These are phyloP conservation scores for Stylophora pistillata DNA, from an alignment of 64 coral and sea anemone genomes.

Conservation along the genomic window DNA sequence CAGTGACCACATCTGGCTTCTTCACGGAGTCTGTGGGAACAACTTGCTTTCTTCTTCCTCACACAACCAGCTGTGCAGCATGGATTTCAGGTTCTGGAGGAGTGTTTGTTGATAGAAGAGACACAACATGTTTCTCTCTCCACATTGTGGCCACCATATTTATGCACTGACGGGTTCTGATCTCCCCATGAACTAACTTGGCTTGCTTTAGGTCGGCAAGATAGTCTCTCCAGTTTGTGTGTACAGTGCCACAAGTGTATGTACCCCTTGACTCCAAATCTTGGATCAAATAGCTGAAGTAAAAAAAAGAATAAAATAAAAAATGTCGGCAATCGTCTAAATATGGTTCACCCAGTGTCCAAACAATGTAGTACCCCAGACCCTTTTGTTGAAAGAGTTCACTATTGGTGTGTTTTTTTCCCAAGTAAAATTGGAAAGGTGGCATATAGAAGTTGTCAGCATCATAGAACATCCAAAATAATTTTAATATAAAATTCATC, in stretches of 20 bases:
- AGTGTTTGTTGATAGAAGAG: not conserved
- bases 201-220: conserved; percentile 27
- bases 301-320: conserved; percentile 3
- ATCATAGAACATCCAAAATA: no score
- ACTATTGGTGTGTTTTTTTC: not conserved
- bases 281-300: conserved; percentile 9
- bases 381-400: conserved; percentile 39
- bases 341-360: conserved; percentile 34
- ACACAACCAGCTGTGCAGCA: not conserved
- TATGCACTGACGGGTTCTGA: conserved; percentile 29
- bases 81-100: conserved; percentile 9
- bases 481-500: no score
- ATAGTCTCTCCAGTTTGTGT: conserved; percentile 41
- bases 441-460: no score
- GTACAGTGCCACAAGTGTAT: conserved; percentile 12
- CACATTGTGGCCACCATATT: conserved; percentile 52
- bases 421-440: not conserved
- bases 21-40: not conserved
- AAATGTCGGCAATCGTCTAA: not conserved
- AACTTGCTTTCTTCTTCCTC: conserved; percentile 1
- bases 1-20: not conserved
- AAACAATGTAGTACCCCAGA: conserved; percentile 42
- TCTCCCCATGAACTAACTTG: conserved; percentile 16
- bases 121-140: conserved; percentile 4
- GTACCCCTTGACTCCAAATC: not conserved